Base-by-base conservation (phyloP, 2,797 vertebrate species). In the Neopelma chrysocephalum region DNA sequence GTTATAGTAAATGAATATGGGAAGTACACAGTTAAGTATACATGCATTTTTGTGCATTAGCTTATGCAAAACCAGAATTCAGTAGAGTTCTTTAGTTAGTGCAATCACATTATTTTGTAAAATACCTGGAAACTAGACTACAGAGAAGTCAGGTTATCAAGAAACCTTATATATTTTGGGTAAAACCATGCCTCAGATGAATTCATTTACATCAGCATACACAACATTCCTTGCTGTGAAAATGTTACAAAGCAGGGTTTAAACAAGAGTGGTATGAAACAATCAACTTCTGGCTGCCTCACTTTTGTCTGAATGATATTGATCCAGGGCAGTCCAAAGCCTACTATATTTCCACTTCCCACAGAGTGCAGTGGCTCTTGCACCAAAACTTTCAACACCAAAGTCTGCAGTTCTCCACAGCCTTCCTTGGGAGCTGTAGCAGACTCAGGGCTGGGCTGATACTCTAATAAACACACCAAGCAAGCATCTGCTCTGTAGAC, bases 351-450 rank as follows among this genome's bases (percentile, higher is more conserved):
- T 69, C 66, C 21, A 29, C 19, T 61, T 87, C n/a, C 38, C 77
- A 73, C 10, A 38, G 11, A 40, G 4, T 15, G 11, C 32, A 69
- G 47, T n/a, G 58, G 23, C 10, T 87, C 72, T 73, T 54, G 32
- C 3, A 5, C 29, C 23, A 79, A 47, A 45, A 10, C 31, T 22
- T 84, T 82, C 40, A n/a, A 11, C 14, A 34, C 15, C n/a, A 9
- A 68, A 58, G 20, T 61, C 27, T 47, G 32, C 0, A 0, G 66
- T 64, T 76, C 50, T 85, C 22, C 16, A 2, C 3, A 3, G 69
- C 47, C 72, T 68, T 68, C 54, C 0, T 0, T 21, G 45, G 42
- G 36, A 93, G 19, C 36, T 1, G 0, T 1, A 0, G 61, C 25
- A 51, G 47, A 65, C 0, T 0, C 8, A 27, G 68, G 45, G 8